Percentiles rank a stretch among this genome's conserved stretches.
Conservation (phyloP, 1,140 invertebrate genomes). For the Bombus impatiens region DNA sequence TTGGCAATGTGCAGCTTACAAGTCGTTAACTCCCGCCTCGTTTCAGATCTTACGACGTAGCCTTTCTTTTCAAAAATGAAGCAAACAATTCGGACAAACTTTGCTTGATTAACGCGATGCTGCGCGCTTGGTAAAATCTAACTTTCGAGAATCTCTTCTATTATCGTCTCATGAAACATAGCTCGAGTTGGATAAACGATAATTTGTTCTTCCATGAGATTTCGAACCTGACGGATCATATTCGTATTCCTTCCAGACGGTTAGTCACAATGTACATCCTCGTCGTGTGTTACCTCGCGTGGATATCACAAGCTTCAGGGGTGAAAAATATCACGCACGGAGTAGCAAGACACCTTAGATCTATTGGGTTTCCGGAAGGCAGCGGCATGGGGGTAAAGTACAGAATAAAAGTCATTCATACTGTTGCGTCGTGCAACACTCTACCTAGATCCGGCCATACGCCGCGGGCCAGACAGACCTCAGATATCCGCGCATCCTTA, state of each 20-base stretch:
- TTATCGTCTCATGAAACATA: not conserved
- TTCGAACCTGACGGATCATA: not conserved
- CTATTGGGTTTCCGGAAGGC: constrained; percentile 74
- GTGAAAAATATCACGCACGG: constrained; percentile 70
- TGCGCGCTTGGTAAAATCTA: not conserved
- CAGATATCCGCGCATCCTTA: no score
- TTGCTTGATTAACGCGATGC: not conserved
- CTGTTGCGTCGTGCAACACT: no score
- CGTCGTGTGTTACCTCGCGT: constrained; percentile 46
- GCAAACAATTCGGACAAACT: constrained; percentile 2
- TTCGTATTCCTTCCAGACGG: not conserved
- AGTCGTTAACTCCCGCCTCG: constrained; percentile 25
- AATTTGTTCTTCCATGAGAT: not conserved
- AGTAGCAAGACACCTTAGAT: constrained; percentile 75
- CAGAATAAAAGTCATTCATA: constrained; percentile 66
- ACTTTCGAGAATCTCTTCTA: not conserved
- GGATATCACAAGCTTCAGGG: constrained; percentile 54
- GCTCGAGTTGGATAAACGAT: no score
- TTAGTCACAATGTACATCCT: not conserved
- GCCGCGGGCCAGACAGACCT: no score
- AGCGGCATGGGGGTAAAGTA: constrained; percentile 75
- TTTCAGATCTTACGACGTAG: not conserved
- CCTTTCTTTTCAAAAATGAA: not conserved
- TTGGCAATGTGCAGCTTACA: not conserved
- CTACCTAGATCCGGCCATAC: no score